Base-by-base conservation (phyloP, 2,888 invertebrate genomes). In the Oscheius sp. region DNA sequence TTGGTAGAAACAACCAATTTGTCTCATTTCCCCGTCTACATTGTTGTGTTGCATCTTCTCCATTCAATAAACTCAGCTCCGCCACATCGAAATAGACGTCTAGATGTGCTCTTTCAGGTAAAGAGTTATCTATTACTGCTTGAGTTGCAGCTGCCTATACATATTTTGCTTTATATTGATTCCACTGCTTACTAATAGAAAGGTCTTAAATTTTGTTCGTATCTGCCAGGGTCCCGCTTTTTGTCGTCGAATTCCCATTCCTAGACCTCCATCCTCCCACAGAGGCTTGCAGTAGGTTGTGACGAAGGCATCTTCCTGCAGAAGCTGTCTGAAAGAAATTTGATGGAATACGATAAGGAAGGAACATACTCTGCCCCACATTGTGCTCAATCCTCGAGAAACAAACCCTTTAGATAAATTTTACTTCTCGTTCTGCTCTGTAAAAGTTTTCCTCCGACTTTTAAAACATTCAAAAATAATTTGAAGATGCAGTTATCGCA, bases 161-260 rank as follows among this genome's bases (percentile, higher is more conserved):
- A 41, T 20, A 41, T 4, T 3, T 36, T 9, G 36, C 14, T 36
- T 36, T 36, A 8, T 36, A 8, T 36, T 36, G 36, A 36, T 56
- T 56, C 6, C 22, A 6, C 22, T 20, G 14, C 51, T 3, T 14
- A 67, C 67, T 36, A 67, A 22, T 0, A 67, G 50, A 8, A 41
- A 51, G 9, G 38, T 17, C 24, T 57, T 32, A 20, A 59, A 38
- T 32, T 57, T 57, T 32, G 38, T 57, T 47, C 84, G 45, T 22
- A 76, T 75, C 47, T 84, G 82, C 84, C 84, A 84, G 2, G 80
- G 74, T 8, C 82, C 80, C 1, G 82, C 80, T 26, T 70, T 59
- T 32, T 56, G 51, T 44, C 81, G 67, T 0, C 71, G 67, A 28
- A 78, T 38, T 5, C 81, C 80, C 38, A 77, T 69, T 8, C 75